phyloP scores from a whole-genome alignment of 2,113 vertebrate species.

The Leptocoma aspasia region DNA sequence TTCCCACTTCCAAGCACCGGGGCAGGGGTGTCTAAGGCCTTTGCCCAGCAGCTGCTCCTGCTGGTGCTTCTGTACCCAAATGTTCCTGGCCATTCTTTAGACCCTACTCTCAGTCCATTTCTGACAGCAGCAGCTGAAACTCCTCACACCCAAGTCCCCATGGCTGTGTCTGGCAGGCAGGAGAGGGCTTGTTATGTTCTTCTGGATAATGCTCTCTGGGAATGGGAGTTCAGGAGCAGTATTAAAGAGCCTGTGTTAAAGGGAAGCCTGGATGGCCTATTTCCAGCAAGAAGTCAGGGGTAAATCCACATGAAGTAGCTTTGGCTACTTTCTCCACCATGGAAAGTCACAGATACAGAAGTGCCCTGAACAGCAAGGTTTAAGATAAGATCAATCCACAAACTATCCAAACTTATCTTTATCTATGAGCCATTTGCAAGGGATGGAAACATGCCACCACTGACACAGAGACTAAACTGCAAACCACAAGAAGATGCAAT shows the following conservation, averaged over 20 bases:
- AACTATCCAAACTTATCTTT: background rate
- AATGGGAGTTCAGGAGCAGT: background rate
- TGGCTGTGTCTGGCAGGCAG: background rate
- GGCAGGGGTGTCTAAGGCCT: background rate
- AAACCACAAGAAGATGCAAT: rapidly evolving
- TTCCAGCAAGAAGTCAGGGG: background rate
- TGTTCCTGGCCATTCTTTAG: background rate
- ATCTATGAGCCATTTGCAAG: background rate
- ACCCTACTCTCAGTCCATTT: background rate
- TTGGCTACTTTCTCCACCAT: background rate
- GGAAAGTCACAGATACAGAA: background rate
- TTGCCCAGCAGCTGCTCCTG: background rate
- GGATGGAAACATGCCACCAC: background rate
- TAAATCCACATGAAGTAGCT: background rate
- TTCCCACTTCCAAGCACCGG: background rate
- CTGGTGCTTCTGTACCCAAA: background rate
- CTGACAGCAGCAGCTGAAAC: background rate
- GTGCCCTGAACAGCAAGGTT: background rate
- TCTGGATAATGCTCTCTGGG: background rate
- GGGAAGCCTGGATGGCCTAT: background rate
- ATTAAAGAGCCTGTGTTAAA: background rate
- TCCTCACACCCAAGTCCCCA: background rate
- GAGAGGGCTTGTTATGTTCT: background rate
- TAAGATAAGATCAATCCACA: background rate
- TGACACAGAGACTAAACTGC: background rate